These are phyloP conservation scores for Cephus spinipes DNA, from an alignment of 2,888 invertebrate genomes.

Conservation along the genomic window DNA sequence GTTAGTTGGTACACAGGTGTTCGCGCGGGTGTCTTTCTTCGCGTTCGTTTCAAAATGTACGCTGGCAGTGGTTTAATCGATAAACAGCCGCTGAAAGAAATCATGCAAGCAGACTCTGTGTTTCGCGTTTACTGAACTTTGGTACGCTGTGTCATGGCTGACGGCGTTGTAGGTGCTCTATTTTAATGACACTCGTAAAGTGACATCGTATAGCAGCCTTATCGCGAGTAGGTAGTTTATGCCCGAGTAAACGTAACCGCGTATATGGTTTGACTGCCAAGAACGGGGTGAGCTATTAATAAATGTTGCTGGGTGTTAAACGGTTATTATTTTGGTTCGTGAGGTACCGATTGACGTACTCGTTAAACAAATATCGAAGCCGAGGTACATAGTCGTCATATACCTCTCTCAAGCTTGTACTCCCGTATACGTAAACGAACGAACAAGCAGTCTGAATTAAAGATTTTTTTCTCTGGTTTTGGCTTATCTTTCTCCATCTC, in stretches of 20 bases:
- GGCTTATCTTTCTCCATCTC: constrained; percentile 8
- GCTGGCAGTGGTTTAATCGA: background rate
- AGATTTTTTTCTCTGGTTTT: background rate
- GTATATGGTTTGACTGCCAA: constrained; percentile 5
- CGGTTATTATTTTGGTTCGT: background rate
- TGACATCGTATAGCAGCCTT: background rate
- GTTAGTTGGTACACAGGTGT: background rate
- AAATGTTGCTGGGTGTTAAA: constrained; percentile 19
- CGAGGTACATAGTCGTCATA: background rate
- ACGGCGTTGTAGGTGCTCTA: background rate
- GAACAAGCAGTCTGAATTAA: constrained; percentile 18
- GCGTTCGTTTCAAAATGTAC: background rate
- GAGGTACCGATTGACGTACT: background rate
- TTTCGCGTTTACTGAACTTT: background rate
- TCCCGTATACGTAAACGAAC: constrained; percentile 1
- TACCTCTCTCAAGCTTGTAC: background rate
- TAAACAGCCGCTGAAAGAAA: background rate
- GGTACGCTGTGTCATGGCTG: background rate
- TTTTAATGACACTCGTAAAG: background rate
- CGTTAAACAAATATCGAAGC: background rate
- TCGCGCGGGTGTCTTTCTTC: background rate
- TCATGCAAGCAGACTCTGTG: background rate
- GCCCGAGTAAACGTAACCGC: background rate
- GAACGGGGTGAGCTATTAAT: constrained; percentile 12
- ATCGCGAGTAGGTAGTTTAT: background rate